Evolutionary conservation across 2,888 invertebrate genomes (phyloP), one percentile per base, ranked within the genome.

Genomic region (Catotricha subobsoleta): DNA sequence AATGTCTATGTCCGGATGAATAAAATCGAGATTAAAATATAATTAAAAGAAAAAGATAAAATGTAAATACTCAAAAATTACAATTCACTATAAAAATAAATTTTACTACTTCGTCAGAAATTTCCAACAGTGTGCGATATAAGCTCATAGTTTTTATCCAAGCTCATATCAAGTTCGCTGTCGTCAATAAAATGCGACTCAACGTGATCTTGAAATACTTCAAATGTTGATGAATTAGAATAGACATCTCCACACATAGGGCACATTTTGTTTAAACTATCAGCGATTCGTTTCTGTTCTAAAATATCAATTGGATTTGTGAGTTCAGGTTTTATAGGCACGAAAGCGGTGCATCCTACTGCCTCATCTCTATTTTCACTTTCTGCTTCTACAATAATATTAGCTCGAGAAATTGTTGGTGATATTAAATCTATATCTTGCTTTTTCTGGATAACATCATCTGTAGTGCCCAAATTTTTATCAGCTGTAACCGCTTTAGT

Each of bases 241-340:
- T 75, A 83, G 47, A 65, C 63, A 55, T 68, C 66, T 9, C 74
- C 76, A 59, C 84, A 84, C 64, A 84, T 69, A 0, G 84, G 84
- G 51, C 84, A 84, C 40, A 78, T 74, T 57, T 72, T 75, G 55
- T 59, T 55, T 20, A 50, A 43, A 34, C 51, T 50, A 46, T 60
- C 59, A 2, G 56, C 57, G 30, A 54, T 49, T 2, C 55, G 46
- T 47, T 60, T 58, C 18, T 58, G 53, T 42, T 62, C 55, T 12
- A 55, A 46, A 2, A 58, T 49, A 44, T 61, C 59, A 49, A 64
- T 50, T 53, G 60, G 53, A 54, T 64, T 43, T 55, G 50, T 52
- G 29, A 44, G 40, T 13, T 46, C 46, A 9, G 36, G 15, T 25
- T 39, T 50, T 41, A 45, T 48, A 49, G 15, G 45, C 37, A 19